Conservation (phyloP, 1,140 invertebrate genomes). For the Brachionus paranguensis region DNA sequence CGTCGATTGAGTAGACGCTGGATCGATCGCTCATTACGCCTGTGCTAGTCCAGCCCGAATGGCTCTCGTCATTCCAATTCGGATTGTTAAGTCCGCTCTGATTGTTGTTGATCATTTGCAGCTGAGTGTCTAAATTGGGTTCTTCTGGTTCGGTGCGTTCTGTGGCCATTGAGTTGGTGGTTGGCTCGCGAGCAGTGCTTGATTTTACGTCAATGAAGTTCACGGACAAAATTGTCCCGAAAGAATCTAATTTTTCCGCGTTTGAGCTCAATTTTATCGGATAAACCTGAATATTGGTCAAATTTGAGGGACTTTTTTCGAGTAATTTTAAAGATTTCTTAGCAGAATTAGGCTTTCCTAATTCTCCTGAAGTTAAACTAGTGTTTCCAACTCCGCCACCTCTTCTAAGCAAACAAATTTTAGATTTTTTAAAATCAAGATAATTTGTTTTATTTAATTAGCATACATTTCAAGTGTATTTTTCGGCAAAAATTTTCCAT, state of each 20-base stretch:
- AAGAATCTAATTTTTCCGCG: neutral
- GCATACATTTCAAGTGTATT: conserved; percentile 33
- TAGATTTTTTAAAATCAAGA: neutral
- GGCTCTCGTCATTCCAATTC: conserved; percentile 26
- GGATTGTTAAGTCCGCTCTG: neutral
- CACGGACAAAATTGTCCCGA: neutral
- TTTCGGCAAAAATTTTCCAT: conserved; percentile 40
- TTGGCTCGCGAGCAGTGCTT: neutral
- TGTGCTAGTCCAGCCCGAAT: conserved; percentile 30
- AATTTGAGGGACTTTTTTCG: conserved; percentile 4
- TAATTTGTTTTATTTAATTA: neutral
- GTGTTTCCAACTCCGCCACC: conserved; percentile 25
- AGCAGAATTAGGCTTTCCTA: neutral
- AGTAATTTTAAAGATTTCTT: conserved; percentile 18
- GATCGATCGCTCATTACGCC: conserved; percentile 38
- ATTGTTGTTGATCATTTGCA: neutral
- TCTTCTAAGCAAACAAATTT: neutral
- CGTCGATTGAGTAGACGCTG: conserved; percentile 34
- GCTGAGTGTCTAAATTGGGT: neutral
- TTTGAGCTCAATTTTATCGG: conserved; percentile 1
- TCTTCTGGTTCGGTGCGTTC: neutral
- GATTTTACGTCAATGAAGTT: conserved; percentile 29
- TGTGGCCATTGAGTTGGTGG: neutral
- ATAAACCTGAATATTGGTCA: neutral
- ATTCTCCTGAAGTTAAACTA: neutral